These are phyloP conservation scores for Fringilla coelebs DNA, from an alignment of 2,797 vertebrate genomes.

Conservation along the genomic window DNA sequence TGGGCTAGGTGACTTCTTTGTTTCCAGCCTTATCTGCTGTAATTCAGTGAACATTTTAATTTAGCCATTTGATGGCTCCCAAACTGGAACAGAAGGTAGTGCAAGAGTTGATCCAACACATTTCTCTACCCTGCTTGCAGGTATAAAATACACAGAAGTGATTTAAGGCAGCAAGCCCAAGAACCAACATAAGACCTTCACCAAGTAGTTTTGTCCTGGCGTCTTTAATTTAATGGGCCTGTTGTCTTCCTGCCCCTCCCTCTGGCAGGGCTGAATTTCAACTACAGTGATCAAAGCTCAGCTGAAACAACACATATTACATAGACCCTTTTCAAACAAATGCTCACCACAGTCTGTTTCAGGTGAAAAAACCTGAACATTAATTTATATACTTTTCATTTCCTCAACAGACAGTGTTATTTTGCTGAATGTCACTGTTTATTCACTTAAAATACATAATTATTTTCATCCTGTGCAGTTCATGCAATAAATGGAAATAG, in stretches of 20 bases:
- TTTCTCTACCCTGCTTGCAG: neutral
- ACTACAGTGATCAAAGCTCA: neutral
- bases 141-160: neutral
- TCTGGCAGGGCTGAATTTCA: neutral
- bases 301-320: neutral
- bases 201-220: neutral
- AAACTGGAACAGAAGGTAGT: neutral
- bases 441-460: constrained; percentile 15
- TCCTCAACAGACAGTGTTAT: neutral
- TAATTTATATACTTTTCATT: constrained; percentile 25
- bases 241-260: neutral
- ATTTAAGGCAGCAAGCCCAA: neutral
- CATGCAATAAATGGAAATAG: neutral
- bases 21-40: neutral
- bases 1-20: neutral
- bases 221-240: neutral
- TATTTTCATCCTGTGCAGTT: neutral
- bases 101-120: neutral
- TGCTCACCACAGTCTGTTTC: neutral
- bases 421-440: constrained; percentile 16
- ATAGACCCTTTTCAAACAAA: neutral
- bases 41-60: neutral
- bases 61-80: neutral
- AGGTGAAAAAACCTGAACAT: constrained; percentile 9
- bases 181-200: neutral